Conservation (phyloP, 2,797 vertebrate genomes). For the Pogoniulus pusillus region DNA sequence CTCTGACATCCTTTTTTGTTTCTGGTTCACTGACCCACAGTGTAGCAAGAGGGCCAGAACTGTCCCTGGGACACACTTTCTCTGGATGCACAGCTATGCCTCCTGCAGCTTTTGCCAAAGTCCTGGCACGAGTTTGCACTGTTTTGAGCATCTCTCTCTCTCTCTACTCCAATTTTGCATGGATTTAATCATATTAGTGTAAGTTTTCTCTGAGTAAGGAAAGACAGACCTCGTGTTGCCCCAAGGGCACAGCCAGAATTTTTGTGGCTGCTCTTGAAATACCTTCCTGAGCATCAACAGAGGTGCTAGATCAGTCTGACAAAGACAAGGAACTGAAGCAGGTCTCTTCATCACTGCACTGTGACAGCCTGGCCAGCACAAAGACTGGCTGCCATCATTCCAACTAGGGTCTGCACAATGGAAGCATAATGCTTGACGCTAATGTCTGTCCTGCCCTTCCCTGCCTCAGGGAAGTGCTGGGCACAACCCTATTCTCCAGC, state of each 20-base stretch:
- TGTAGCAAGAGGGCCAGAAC: rapidly evolving
- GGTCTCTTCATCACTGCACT: not conserved
- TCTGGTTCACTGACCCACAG: not conserved
- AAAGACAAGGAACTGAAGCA: not conserved
- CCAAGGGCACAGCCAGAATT: not conserved
- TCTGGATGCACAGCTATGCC: rapidly evolving
- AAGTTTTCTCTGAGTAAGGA: not conserved
- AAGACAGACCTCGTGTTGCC: rapidly evolving
- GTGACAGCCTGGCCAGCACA: not conserved
- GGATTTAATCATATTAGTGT: rapidly evolving
- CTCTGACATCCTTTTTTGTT: not conserved
- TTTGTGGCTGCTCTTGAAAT: not conserved
- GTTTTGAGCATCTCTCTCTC: not conserved
- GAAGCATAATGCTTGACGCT: not conserved
- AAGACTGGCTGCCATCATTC: not conserved
- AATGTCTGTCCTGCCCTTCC: not conserved
- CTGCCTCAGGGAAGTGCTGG: not conserved
- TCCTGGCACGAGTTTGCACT: rapidly evolving
- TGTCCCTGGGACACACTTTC: not conserved
- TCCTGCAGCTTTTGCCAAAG: not conserved
- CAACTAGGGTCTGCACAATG: not conserved
- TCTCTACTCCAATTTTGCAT: not conserved
- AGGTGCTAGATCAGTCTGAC: not conserved
- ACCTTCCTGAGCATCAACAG: not conserved
- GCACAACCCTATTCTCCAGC: not conserved